A percentile compares a stretch with the other conserved stretches of the same genome.
Conservation (phyloP, 2,797 vertebrate species). For the Macropodus opercularis region DNA sequence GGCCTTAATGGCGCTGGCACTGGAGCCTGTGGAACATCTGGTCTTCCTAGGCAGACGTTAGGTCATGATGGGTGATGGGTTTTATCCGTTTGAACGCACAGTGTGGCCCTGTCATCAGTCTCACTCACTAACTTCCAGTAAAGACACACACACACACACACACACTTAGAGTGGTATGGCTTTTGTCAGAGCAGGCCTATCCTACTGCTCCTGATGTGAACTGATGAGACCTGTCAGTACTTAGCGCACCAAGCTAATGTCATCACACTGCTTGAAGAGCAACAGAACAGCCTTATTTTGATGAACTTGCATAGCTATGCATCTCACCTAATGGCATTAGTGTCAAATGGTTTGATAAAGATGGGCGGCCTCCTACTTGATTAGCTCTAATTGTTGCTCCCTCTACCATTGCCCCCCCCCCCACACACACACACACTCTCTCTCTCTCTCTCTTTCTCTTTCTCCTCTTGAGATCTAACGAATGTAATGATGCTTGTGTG, state of each 20-base stretch:
- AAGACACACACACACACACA: not conserved
- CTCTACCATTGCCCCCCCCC: not conserved
- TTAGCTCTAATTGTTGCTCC: conserved; percentile 64
- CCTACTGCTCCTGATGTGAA: conserved; percentile 70
- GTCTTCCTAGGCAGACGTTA: conserved; percentile 58
- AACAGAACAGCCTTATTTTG: conserved; percentile 73
- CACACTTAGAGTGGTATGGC: conserved; percentile 45
- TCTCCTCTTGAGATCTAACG: conserved; percentile 62
- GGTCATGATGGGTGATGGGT: conserved; percentile 53
- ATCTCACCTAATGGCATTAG: conserved; percentile 80
- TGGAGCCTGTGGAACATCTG: conserved; percentile 73
- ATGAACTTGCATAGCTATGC: conserved; percentile 79
- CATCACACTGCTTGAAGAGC: conserved; percentile 66
- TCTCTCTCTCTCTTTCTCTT: too few relatives aligned
- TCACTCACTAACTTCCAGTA: not conserved
- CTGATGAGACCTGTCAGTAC: conserved; percentile 77
- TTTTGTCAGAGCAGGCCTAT: conserved; percentile 55
- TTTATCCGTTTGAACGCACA: conserved; percentile 56
- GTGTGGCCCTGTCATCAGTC: conserved; percentile 20
- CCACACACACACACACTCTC: conserved; percentile 38
- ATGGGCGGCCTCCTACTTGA: conserved; percentile 65
- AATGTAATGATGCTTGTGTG: conserved; percentile 52
- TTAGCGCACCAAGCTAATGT: conserved; percentile 71
- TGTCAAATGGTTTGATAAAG: conserved; percentile 78
- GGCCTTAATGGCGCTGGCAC: conserved; percentile 70